phyloP scores from a whole-genome alignment of 2,888 invertebrate species.

The Scotopteryx bipunctaria region DNA sequence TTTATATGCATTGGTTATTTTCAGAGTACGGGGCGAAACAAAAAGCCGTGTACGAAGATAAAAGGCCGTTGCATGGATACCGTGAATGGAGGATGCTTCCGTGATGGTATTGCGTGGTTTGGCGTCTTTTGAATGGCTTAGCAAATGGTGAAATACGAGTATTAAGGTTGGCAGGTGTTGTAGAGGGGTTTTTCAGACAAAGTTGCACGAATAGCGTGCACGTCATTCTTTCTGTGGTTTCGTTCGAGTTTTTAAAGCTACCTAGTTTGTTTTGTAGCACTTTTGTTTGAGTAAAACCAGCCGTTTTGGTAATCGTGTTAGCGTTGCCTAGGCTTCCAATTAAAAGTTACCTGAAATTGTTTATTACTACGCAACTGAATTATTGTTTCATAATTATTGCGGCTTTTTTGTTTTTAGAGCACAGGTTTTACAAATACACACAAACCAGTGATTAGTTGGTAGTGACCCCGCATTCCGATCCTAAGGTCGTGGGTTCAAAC shows the following conservation, averaged over 20 bases:
- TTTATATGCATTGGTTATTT: constrained; percentile 71
- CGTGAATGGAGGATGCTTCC: constrained; percentile 22
- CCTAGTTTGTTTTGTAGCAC: not conserved
- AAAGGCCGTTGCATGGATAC: constrained; percentile 40
- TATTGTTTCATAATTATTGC: too few relatives aligned
- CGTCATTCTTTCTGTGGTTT: constrained; percentile 16
- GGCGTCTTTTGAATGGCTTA: constrained; percentile 30
- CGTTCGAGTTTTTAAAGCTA: constrained; percentile 1
- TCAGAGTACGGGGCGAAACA: constrained; percentile 46
- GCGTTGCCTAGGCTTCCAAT: not conserved
- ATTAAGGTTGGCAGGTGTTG: constrained; percentile 16
- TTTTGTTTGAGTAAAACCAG: not conserved
- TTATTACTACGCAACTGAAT: too few relatives aligned
- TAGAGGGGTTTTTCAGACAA: constrained; percentile 14
- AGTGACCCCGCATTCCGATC: too few relatives aligned
- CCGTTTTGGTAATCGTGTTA: not conserved
- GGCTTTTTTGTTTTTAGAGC: too few relatives aligned
- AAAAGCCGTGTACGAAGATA: constrained; percentile 48
- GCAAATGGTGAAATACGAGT: constrained; percentile 23
- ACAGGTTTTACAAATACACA: too few relatives aligned
- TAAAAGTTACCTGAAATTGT: too few relatives aligned
- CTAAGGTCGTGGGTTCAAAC: too few relatives aligned
- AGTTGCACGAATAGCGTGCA: constrained; percentile 23
- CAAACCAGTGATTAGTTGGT: too few relatives aligned
- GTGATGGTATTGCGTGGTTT: constrained; percentile 26